phyloP scores from a whole-genome alignment of 37 sponge, comb jelly and placozoan genomes.

The Ianthella basta region DNA sequence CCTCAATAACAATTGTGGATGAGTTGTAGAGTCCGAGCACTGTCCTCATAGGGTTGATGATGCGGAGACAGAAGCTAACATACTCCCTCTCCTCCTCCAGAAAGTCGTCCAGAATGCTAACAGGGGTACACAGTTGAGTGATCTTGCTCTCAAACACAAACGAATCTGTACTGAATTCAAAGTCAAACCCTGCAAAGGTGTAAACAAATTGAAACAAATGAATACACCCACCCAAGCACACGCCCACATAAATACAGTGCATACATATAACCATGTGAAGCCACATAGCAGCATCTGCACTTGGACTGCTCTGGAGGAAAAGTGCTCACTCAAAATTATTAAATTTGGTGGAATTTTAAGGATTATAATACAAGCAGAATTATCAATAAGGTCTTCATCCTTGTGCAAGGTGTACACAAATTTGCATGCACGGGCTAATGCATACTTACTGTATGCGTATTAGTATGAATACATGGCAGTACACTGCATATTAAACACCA shows the following conservation, averaged over 20 bases:
- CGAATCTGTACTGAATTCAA: neutral
- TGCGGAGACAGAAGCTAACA: slow-evolving; percentile 7
- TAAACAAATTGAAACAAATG: neutral
- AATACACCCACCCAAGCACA: slow-evolving; percentile 5
- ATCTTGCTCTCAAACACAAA: neutral
- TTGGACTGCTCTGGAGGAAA: no score
- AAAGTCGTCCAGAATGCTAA: neutral
- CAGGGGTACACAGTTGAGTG: neutral
- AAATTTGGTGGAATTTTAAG: no score
- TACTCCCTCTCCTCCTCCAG: neutral
- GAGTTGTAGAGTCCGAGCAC: neutral
- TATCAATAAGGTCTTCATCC: no score
- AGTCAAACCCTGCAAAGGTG: neutral
- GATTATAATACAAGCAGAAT: no score
- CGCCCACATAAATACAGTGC: slow-evolving; percentile 4
- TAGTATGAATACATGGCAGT: no score
- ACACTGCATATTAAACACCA: no score
- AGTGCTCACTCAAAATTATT: no score
- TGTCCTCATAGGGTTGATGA: neutral
- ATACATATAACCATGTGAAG: no score
- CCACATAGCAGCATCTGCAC: no score
- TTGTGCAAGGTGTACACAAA: no score
- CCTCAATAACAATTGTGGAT: neutral
- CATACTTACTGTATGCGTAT: no score
- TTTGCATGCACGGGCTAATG: no score